phyloP scores from a whole-genome alignment of 2,113 vertebrate species.

The Syngnathus floridae region DNA sequence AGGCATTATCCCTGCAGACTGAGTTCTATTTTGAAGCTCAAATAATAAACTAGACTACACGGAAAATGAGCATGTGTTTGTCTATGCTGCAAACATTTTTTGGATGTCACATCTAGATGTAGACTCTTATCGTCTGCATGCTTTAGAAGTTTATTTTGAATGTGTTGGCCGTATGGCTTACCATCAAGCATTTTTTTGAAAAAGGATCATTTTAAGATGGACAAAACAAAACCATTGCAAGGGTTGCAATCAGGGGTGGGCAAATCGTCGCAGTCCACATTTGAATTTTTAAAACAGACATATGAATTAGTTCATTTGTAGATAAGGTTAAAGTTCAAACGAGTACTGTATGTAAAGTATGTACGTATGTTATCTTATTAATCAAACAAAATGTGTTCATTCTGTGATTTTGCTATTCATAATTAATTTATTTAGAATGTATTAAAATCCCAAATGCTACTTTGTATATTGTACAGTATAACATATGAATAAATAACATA shows the following conservation, averaged over 20 bases:
- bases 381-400: too few species aligned
- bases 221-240: background rate
- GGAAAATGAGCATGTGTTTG: background rate
- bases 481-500: too few species aligned
- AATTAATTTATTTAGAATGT: too few species aligned
- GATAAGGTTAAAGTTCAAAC: too few species aligned
- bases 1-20: conserved; percentile 28
- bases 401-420: too few species aligned
- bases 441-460: too few species aligned
- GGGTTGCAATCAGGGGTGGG: background rate
- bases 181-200: background rate
- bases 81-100: background rate
- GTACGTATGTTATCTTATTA: too few species aligned
- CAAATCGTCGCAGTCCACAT: too few species aligned
- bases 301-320: too few species aligned
- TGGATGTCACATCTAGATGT: background rate
- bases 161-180: background rate
- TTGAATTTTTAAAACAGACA: too few species aligned
- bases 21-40: conserved; percentile 7
- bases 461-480: too few species aligned
- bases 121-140: background rate
- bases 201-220: background rate
- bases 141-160: background rate
- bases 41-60: conserved; percentile 1
- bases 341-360: too few species aligned